Conservation (phyloP, 2,888 invertebrate species). For the Ophion ventricosus region DNA sequence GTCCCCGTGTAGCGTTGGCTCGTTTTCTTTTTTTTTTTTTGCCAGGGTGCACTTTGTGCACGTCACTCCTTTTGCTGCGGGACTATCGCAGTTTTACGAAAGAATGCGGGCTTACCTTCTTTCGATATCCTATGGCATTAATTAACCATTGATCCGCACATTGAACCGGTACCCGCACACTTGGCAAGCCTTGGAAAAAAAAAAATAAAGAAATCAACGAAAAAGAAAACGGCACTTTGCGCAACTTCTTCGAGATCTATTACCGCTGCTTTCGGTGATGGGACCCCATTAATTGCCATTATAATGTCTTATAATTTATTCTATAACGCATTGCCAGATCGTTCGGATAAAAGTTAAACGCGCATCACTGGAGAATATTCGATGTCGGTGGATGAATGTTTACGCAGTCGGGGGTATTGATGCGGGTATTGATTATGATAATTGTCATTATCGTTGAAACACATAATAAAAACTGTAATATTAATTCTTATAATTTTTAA, state of each 20-base stretch:
- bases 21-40: neutral
- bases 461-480: neutral
- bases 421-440: neutral
- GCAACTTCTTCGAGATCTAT: conserved; percentile 39
- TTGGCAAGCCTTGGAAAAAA: neutral
- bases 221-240: neutral
- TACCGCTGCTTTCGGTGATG: conserved; percentile 17
- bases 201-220: neutral
- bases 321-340: neutral
- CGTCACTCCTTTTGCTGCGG: conserved; percentile 25
- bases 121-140: conserved; percentile 27
- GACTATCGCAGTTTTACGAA: neutral
- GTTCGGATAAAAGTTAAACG: neutral
- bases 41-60: conserved; percentile 8
- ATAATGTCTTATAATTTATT: conserved; percentile 19
- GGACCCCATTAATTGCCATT: conserved; percentile 23
- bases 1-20: neutral
- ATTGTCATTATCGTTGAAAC: neutral
- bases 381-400: neutral
- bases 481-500: neutral
- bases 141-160: conserved; percentile 37
- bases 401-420: neutral
- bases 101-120: conserved; percentile 57
- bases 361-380: neutral
- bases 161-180: conserved; percentile 48